Percentiles rank a stretch among this genome's conserved stretches.
Conservation (phyloP, 35 echinoderm and acorn worm species). For the Eucidaris tribuloides region DNA sequence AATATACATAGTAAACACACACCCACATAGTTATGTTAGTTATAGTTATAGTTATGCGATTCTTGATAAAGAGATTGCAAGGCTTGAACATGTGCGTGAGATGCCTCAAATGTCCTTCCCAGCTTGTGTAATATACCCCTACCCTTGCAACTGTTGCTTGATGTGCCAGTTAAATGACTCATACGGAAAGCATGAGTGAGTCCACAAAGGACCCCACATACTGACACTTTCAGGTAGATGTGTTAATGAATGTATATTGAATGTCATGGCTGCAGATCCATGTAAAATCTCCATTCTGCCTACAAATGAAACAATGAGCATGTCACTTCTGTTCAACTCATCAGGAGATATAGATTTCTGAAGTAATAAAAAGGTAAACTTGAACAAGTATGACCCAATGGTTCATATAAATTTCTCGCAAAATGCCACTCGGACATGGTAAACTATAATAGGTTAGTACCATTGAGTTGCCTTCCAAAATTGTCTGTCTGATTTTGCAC, state of each 20-base stretch:
- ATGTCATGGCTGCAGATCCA: constrained; percentile 39
- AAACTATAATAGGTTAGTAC: constrained; percentile 49
- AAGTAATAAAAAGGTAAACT: constrained; percentile 25
- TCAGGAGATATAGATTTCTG: constrained; percentile 38
- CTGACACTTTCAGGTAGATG: constrained; percentile 40
- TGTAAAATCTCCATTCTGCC: constrained; percentile 25
- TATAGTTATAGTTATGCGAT: no score
- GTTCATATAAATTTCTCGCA: constrained; percentile 19
- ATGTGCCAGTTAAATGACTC: constrained; percentile 35
- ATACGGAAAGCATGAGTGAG: constrained; percentile 49
- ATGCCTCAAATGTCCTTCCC: no score
- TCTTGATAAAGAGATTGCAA: no score
- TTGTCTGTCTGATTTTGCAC: constrained; percentile 24
- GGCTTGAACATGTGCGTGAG: no score
- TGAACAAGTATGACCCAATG: constrained; percentile 43
- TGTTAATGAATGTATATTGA: constrained; percentile 37
- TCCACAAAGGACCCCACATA: constrained; percentile 47
- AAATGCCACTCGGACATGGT: constrained; percentile 21
- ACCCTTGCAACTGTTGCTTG: constrained; percentile 15
- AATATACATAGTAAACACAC: no score
- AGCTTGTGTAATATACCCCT: constrained; percentile 16
- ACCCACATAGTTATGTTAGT: no score
- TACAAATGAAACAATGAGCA: constrained; percentile 31
- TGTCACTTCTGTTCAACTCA: constrained; percentile 32
- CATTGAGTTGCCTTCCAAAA: constrained; percentile 76